Evolutionary conservation across 1,140 invertebrate species (phyloP).

Genomic region (Pteromalus puparum): DNA sequence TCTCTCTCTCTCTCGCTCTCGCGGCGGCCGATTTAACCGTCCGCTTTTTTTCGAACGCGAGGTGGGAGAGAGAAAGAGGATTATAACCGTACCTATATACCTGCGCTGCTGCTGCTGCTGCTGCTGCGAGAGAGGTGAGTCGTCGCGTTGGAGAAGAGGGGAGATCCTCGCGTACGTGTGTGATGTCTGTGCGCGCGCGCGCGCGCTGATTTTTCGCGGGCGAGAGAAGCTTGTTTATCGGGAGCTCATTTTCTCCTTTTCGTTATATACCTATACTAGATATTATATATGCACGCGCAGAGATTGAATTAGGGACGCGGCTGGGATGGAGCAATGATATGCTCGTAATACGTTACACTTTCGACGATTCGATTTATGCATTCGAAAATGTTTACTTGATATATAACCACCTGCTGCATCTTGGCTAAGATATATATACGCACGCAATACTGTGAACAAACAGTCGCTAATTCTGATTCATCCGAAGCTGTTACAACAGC

Average conservation of each 20-base stretch:
- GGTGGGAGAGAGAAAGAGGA: slow-evolving; percentile 42
- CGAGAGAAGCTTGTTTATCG: not conserved
- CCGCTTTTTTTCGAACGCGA: not conserved
- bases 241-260: not conserved
- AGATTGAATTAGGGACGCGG: not conserved
- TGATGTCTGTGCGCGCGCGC: not conserved
- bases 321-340: too few species aligned
- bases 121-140: not conserved
- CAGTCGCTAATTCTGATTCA: not conserved
- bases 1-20: not conserved
- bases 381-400: not conserved
- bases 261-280: not conserved
- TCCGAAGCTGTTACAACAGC: not conserved
- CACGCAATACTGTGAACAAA: not conserved
- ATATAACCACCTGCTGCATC: not conserved
- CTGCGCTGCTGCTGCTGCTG: not conserved
- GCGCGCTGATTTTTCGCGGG: not conserved
- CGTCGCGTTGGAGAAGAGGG: not conserved
- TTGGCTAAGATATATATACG: not conserved
- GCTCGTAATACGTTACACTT: too few species aligned
- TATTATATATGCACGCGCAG: too few species aligned
- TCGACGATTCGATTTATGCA: not conserved
- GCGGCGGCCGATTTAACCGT: slow-evolving; percentile 43
- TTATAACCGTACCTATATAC: not conserved
- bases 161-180: not conserved